A percentile compares a stretch with the other conserved stretches of the same genome.
Conservation (phyloP, 2,113 vertebrate species). For the Trichomycterus rosablanca region DNA sequence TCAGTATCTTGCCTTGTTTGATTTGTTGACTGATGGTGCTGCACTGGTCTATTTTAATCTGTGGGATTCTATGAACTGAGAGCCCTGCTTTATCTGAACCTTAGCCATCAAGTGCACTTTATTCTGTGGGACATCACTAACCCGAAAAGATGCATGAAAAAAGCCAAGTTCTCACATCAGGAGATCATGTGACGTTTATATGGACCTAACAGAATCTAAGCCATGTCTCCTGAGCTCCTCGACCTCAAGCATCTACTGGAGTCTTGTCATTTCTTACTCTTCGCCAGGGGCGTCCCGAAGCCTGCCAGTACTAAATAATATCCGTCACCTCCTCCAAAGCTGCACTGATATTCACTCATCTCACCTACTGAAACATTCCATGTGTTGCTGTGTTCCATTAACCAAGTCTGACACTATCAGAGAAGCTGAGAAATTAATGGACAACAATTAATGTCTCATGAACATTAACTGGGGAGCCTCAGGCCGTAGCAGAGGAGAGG, state of each 20-base stretch:
- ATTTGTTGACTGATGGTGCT: conserved; percentile 38
- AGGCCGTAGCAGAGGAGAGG: no score
- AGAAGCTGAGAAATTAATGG: no score
- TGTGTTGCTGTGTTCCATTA: conserved; percentile 16
- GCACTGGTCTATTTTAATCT: conserved; percentile 20
- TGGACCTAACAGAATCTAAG: no score
- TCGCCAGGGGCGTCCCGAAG: no score
- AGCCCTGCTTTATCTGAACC: conserved; percentile 32
- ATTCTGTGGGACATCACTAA: conserved; percentile 9
- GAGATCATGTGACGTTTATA: no score
- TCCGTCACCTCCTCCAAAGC: conserved; percentile 16
- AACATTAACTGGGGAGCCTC: neutral
- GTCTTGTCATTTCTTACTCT: no score
- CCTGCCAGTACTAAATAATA: no score
- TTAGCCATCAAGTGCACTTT: conserved; percentile 49
- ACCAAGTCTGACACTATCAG: no score
- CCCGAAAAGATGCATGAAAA: neutral
- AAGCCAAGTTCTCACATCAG: neutral
- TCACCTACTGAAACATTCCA: conserved; percentile 31
- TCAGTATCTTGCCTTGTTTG: conserved; percentile 40
- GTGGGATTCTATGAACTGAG: conserved; percentile 10
- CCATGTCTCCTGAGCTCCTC: no score
- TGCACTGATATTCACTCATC: conserved; percentile 38
- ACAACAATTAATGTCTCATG: no score
- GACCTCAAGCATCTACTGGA: neutral